phyloP scores from a whole-genome alignment of 2,888 invertebrate genomes.

The Caenorhabditis sp. region DNA sequence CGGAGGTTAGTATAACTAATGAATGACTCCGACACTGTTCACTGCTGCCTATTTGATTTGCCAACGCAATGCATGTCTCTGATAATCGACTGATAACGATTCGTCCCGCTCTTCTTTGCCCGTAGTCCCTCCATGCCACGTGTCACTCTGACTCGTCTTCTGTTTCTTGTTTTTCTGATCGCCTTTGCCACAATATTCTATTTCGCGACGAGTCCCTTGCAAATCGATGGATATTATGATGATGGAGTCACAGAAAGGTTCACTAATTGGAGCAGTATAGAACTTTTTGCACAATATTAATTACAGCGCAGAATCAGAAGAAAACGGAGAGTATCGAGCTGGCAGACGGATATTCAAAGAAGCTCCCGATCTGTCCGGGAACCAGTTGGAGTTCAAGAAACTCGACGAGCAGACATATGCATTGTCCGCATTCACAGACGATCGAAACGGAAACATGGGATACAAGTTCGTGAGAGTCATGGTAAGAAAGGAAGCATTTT shows the following conservation, averaged over 20 bases:
- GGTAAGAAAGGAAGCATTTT: constrained; percentile 4
- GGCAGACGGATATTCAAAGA: constrained; percentile 24
- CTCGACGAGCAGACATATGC: constrained; percentile 36
- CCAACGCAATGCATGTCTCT: constrained; percentile 8
- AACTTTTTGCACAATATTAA: neutral
- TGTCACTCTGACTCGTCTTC: neutral
- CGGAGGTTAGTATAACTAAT: neutral
- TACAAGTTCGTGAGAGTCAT: constrained; percentile 58
- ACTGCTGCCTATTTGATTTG: constrained; percentile 6
- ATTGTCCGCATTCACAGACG: constrained; percentile 44
- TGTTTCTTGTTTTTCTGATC: neutral
- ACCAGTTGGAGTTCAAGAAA: constrained; percentile 35
- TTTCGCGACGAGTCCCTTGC: neutral
- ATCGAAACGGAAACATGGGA: constrained; percentile 67
- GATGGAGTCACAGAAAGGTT: constrained; percentile 18
- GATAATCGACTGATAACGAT: constrained; percentile 19
- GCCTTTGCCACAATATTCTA: neutral
- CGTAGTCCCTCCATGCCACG: constrained; percentile 10
- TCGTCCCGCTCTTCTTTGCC: neutral
- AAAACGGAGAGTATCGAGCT: neutral
- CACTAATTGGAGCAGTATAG: neutral
- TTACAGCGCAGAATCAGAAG: constrained; percentile 9
- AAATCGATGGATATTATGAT: constrained; percentile 5
- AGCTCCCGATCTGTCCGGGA: constrained; percentile 18
- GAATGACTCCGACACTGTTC: constrained; percentile 2